A percentile compares a stretch with the other conserved stretches of the same genome.
phyloP scores from a whole-genome alignment of 2,113 vertebrate species.

The Maccullochella peelii region DNA sequence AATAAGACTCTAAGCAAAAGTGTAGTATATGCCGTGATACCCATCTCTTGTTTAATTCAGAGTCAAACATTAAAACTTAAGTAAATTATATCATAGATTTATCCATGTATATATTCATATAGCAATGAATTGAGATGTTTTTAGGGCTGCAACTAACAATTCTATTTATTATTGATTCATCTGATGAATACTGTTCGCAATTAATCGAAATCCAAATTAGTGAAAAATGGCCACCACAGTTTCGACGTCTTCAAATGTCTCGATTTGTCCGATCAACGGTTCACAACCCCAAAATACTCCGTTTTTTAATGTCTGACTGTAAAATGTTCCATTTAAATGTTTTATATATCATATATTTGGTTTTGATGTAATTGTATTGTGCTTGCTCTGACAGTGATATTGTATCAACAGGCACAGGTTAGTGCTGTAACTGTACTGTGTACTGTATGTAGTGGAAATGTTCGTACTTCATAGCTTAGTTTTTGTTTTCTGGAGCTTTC shows the following conservation, averaged over 20 bases:
- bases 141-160: background rate
- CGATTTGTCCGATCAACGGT: background rate
- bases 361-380: background rate
- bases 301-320: background rate
- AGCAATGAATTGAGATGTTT: background rate
- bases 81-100: background rate
- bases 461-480: background rate
- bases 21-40: background rate
- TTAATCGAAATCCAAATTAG: background rate
- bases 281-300: background rate
- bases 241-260: background rate
- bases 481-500: background rate
- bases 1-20: background rate
- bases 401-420: background rate
- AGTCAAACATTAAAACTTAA: background rate
- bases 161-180: background rate
- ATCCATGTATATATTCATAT: background rate
- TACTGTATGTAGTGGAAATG: no score
- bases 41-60: background rate
- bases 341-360: background rate
- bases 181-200: background rate
- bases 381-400: no score
- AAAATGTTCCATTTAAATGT: background rate
- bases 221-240: background rate
- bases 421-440: no score